Base-by-base conservation (phyloP, 2,888 invertebrate species). In the Rhopalosiphum nymphaeae region DNA sequence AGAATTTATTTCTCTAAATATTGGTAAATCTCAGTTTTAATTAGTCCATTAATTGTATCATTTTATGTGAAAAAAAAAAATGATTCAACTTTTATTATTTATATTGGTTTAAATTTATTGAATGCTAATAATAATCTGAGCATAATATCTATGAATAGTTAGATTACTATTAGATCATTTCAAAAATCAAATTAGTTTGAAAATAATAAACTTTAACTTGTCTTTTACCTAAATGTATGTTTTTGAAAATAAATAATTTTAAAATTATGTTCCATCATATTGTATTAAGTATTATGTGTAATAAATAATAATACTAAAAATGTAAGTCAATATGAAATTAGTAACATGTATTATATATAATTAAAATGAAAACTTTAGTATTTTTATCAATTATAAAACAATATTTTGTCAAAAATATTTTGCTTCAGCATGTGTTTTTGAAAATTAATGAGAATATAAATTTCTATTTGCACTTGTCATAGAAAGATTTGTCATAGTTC, bases 401-500 rank as follows among this genome's bases (percentile, higher is more conserved):
- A 61, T 16, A n/a, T 61, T 57, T 29, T 57, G 42, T n/a, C n/a
- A n/a, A 53, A 29, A 85, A 61, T 16, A n/a, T 61, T 57, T 29
- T 57, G 42, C 57, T 26, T 57, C 46, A 25, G 13, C 84, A 85
- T 56, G 0, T 57, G 44, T 29, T 86, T 57, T 57, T 46, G 44
- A 21, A 86, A 57, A 85, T 44, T 21, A 57, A 10, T 91, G 42
- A 78, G 36, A 84, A 29, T 85, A 4, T 5, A 44, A 84, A 84
- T 53, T 78, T 91, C 25, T 44, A 57, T 86, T 85, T 91, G 86
- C 21, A 49, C 67, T 78, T 78, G 36, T 16, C 46, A 4, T 44
- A 91, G 13, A 56, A 42, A 57, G 44, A 57, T 13, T 86, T 85
- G 21, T 86, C n/a, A 91, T 53, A 46, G 29, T 87, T 91, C 90